A percentile compares a stretch with the other conserved stretches of the same genome.
Evolutionary conservation across 2,113 vertebrate genomes (phyloP).

Genomic region (Pandion haliaetus): DNA sequence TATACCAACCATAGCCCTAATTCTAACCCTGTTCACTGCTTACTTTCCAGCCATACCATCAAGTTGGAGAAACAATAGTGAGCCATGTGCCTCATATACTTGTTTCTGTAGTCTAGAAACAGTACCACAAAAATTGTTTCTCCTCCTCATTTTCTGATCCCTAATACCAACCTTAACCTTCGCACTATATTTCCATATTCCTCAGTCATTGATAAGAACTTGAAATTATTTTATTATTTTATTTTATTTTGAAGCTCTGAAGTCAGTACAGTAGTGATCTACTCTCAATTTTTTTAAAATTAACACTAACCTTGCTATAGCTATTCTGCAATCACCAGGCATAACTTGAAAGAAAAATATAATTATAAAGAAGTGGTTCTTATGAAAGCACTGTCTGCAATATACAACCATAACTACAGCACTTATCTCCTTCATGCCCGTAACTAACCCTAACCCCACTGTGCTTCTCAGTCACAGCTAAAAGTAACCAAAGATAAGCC

Average conservation of each 20-base stretch:
- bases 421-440: background rate
- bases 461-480: background rate
- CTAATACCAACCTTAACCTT: background rate
- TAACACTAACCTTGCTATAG: background rate
- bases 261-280: background rate
- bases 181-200: background rate
- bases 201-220: background rate
- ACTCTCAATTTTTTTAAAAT: background rate
- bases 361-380: background rate
- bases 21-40: background rate
- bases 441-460: background rate
- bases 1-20: background rate
- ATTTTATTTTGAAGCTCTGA: background rate
- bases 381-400: background rate
- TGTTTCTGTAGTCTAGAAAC: background rate
- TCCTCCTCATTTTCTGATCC: background rate
- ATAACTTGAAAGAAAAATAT: background rate
- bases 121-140: background rate
- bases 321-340: background rate
- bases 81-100: background rate
- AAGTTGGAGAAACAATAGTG: background rate
- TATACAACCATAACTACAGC: background rate
- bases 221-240: background rate
- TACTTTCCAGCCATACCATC: background rate
- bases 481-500: background rate